A percentile compares a stretch with the other conserved stretches of the same genome.
These are phyloP conservation scores for Varroa destructor DNA, from an alignment of 1,140 invertebrate genomes.

Conservation along the genomic window DNA sequence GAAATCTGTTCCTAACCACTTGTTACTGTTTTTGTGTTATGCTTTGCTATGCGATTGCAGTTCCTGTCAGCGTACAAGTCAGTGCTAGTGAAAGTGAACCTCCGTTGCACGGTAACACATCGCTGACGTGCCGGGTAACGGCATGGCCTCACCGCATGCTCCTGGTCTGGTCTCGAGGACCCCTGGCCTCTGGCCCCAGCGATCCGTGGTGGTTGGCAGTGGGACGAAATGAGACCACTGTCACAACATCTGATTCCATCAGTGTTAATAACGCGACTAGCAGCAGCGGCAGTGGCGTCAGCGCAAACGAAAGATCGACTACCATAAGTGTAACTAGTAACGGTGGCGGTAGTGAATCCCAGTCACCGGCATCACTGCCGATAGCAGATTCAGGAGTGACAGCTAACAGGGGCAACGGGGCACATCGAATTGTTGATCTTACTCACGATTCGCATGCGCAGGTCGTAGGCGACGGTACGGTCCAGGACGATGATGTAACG, in stretches of 20 bases:
- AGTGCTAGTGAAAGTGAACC: conserved; percentile 27
- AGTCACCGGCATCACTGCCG: too few species aligned
- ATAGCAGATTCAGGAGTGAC: too few species aligned
- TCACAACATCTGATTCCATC: too few species aligned
- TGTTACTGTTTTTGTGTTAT: neutral
- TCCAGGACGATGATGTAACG: conserved; percentile 28
- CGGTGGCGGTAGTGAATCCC: too few species aligned
- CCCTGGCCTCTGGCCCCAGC: conserved; percentile 1
- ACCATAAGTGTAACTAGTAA: too few species aligned
- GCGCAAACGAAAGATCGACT: too few species aligned
- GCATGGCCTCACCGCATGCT: conserved; percentile 29
- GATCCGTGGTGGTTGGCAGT: conserved; percentile 9
- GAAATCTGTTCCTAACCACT: too few species aligned
- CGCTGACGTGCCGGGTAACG: conserved; percentile 32
- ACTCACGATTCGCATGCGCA: conserved; percentile 5
- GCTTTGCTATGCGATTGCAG: conserved; percentile 31
- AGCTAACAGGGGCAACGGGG: neutral
- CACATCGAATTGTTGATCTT: neutral
- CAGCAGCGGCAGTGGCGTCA: too few species aligned
- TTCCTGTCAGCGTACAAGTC: conserved; percentile 33
- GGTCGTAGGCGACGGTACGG: conserved; percentile 24
- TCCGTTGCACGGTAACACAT: conserved; percentile 28
- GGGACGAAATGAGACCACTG: conserved; percentile 12
- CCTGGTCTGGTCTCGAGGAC: conserved; percentile 16
- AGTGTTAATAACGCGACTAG: too few species aligned